Evolutionary conservation across 1,140 invertebrate genomes (phyloP).

Genomic region (Micrasema minimum): DNA sequence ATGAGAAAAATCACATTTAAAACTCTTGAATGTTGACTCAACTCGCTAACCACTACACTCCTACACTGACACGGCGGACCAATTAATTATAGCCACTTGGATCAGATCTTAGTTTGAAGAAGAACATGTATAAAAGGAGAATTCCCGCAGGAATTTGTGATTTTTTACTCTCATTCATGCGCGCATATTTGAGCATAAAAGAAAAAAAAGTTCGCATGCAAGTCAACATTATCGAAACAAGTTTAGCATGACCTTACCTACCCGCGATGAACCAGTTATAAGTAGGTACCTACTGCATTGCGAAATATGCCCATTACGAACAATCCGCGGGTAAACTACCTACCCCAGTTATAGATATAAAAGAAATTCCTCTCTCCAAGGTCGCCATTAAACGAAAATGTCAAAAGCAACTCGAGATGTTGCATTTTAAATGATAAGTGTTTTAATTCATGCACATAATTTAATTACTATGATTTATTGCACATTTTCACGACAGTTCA

Average conservation of each 20-base stretch:
- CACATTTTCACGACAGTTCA: too few species aligned
- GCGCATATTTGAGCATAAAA: not conserved
- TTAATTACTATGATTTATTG: not conserved
- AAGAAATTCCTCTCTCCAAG: not conserved
- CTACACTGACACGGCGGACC: too few species aligned
- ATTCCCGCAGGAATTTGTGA: too few species aligned
- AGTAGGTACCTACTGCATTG: too few species aligned
- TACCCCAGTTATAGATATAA: conserved; percentile 9
- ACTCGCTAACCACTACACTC: too few species aligned
- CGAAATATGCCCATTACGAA: too few species aligned
- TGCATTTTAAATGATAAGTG: not conserved
- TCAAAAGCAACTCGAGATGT: not conserved
- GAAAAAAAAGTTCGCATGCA: conserved; percentile 8
- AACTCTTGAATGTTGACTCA: too few species aligned
- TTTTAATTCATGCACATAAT: not conserved
- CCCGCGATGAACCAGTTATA: not conserved
- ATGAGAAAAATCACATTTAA: too few species aligned
- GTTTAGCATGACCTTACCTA: not conserved
- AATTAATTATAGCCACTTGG: too few species aligned
- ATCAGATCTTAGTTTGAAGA: too few species aligned
- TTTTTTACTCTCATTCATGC: too few species aligned
- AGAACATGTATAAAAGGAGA: too few species aligned
- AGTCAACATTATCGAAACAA: not conserved
- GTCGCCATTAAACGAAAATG: conserved; percentile 1
- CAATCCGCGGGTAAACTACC: not conserved